Evolutionary conservation across 2,113 vertebrate genomes (phyloP).

Genomic region (Phylloscopus trochilus): DNA sequence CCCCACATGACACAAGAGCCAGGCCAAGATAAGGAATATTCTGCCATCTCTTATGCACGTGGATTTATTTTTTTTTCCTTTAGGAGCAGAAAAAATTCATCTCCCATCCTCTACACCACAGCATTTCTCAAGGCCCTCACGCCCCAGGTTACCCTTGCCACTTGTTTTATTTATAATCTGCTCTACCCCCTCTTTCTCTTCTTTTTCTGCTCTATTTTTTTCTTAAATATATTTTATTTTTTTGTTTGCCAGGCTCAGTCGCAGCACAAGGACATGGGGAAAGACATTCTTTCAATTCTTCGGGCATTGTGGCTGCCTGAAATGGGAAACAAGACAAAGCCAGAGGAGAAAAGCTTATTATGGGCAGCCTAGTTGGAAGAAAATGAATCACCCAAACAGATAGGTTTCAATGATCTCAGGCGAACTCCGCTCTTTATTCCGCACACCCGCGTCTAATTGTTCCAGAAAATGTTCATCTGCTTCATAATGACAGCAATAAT

Average conservation of each 20-base stretch:
- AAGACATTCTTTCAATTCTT: slow-evolving; percentile 75
- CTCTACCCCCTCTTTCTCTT: neutral
- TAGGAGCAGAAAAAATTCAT: neutral
- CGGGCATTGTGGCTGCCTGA: slow-evolving; percentile 72
- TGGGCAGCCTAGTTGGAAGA: slow-evolving; percentile 76
- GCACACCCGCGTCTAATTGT: slow-evolving; percentile 73
- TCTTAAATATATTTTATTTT: slow-evolving; percentile 26
- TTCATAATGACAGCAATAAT: slow-evolving; percentile 77
- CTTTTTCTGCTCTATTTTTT: neutral
- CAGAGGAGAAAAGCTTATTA: slow-evolving; percentile 80
- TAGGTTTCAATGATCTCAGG: slow-evolving; percentile 77
- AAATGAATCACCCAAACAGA: slow-evolving; percentile 82
- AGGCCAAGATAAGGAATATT: neutral
- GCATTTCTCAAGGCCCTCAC: neutral
- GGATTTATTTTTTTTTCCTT: neutral
- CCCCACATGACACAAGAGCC: neutral
- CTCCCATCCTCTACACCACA: neutral
- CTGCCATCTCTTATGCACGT: neutral
- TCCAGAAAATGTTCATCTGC: slow-evolving; percentile 80
- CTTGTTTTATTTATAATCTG: slow-evolving; percentile 36
- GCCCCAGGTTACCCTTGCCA: neutral
- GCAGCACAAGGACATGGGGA: slow-evolving; percentile 74
- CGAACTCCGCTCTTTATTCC: slow-evolving; percentile 74
- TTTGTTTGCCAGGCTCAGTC: slow-evolving; percentile 68
- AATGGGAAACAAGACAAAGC: slow-evolving; percentile 79